Evolutionary conservation across 2,113 vertebrate species (phyloP).

Genomic region (Ondatra zibethicus): DNA sequence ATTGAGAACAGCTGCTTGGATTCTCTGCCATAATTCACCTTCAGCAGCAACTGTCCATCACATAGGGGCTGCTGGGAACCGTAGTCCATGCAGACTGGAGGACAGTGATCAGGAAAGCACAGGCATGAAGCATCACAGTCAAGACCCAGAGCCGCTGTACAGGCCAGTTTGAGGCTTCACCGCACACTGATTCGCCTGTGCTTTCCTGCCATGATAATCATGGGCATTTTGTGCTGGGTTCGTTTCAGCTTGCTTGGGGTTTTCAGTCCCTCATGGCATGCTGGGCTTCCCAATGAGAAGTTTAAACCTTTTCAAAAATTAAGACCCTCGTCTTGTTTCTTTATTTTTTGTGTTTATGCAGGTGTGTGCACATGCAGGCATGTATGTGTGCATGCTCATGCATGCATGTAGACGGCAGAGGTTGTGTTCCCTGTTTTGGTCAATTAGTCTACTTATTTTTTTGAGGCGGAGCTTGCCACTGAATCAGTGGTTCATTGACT

Average conservation of each 20-base stretch:
- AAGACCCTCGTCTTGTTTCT: neutral
- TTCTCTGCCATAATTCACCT: neutral
- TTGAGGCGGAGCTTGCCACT: neutral
- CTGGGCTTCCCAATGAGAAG: neutral
- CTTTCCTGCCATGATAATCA: neutral
- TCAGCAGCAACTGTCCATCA: neutral
- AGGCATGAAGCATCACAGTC: no score
- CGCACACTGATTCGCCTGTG: neutral
- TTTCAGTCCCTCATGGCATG: neutral
- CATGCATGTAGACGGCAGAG: neutral
- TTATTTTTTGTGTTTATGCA: neutral
- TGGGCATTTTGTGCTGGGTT: neutral
- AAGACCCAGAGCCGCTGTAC: fast-evolving
- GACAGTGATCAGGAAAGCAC: neutral
- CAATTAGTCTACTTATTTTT: neutral
- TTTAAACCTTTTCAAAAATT: neutral
- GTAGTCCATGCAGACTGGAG: fast-evolving
- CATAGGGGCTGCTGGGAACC: fast-evolving
- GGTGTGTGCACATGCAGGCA: neutral
- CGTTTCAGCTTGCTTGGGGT: neutral
- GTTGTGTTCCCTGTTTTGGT: neutral
- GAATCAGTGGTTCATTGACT: neutral
- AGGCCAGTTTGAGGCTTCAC: fast-evolving
- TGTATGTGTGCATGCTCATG: neutral
- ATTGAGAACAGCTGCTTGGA: neutral